Percentiles rank a stretch among this genome's conserved stretches.
Evolutionary conservation across 2,113 vertebrate species (phyloP).

Genomic region (Hassar affinis): DNA sequence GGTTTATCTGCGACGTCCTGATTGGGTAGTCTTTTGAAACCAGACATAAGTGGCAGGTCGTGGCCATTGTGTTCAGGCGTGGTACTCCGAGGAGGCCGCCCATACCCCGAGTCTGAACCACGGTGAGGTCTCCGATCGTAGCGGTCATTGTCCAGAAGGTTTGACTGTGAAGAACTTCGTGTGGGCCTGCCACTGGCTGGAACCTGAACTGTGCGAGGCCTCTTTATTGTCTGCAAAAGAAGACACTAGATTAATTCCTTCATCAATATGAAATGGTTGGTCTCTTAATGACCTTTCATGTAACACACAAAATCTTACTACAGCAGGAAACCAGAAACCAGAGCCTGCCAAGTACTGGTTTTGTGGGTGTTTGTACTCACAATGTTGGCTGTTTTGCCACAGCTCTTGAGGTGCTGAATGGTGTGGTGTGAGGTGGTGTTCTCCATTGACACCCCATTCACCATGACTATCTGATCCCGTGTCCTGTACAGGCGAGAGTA

Average conservation of each 20-base stretch:
- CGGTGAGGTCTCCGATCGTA: constrained; percentile 47
- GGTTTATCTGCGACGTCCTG: constrained; percentile 73
- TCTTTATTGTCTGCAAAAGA: constrained; percentile 82
- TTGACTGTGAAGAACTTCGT: constrained; percentile 62
- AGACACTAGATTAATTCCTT: background rate
- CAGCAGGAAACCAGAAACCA: background rate
- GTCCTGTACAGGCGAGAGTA: constrained; percentile 67
- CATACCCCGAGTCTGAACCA: constrained; percentile 64
- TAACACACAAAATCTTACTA: background rate
- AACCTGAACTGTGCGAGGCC: constrained; percentile 81
- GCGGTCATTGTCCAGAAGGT: constrained; percentile 60
- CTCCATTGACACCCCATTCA: constrained; percentile 90
- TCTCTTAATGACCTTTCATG: background rate
- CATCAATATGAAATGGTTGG: background rate
- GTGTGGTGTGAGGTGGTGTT: constrained; percentile 79
- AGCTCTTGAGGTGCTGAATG: constrained; percentile 87
- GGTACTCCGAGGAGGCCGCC: constrained; percentile 61
- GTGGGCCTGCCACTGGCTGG: constrained; percentile 63
- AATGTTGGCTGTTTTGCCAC: constrained; percentile 79
- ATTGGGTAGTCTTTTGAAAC: constrained; percentile 82
- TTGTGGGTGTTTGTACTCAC: constrained; percentile 73
- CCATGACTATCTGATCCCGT: constrained; percentile 92
- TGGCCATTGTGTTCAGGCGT: constrained; percentile 67
- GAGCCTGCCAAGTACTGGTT: background rate
- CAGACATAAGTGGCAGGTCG: constrained; percentile 77